Conservation (phyloP, 2,113 vertebrate genomes). For the Carassius gibelio region DNA sequence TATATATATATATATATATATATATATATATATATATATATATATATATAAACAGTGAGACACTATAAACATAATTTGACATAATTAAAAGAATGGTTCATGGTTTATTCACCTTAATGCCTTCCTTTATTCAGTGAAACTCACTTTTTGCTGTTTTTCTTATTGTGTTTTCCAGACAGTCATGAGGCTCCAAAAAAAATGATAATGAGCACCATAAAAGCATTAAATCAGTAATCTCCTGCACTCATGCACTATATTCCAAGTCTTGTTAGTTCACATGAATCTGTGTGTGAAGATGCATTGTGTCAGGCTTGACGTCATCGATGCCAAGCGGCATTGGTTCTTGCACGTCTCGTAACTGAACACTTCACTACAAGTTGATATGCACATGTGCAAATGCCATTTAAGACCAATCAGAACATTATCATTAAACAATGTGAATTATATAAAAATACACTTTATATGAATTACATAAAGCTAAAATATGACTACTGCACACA, state of each 20-base stretch:
- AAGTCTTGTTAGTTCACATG: too few relatives aligned
- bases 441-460: neutral
- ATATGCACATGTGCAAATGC: neutral
- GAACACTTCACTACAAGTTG: neutral
- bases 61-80: neutral
- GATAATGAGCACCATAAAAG: neutral
- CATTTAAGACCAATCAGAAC: neutral
- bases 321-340: neutral
- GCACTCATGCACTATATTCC: neutral
- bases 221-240: neutral
- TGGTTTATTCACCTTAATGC: neutral
- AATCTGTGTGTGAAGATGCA: neutral
- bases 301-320: conserved; percentile 20
- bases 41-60: neutral
- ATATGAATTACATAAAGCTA: neutral
- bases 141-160: neutral
- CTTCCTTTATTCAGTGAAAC: neutral
- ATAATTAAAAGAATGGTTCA: neutral
- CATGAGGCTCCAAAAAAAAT: neutral
- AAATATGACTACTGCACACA: neutral
- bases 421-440: neutral
- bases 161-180: neutral
- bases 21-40: neutral
- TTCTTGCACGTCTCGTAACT: neutral
- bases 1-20: neutral